Evolutionary conservation across 2,888 invertebrate genomes (phyloP), one percentile per base, ranked within the genome.

Genomic region (Troides helena): DNA sequence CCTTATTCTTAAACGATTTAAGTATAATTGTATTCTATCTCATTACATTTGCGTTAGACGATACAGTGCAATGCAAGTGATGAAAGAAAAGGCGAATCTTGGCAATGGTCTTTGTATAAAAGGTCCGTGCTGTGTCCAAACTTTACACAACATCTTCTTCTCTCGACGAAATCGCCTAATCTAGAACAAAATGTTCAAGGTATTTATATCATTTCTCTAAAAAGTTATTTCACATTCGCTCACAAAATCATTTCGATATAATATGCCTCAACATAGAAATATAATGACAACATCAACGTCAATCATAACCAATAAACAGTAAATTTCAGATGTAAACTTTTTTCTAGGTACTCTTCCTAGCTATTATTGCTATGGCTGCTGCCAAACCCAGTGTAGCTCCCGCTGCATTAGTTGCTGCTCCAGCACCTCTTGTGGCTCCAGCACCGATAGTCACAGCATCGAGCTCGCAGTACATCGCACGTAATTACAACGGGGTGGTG

Each of bases 391-490:
- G 85, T 74, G 56, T 82, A 14, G 81, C 75, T 18, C 88, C 90
- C 6, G 87, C 86, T 2, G 81, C 89, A 0, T 75, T 87, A 0
- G 77, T 80, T 12, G 78, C 81, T 64, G 81, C 76, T 56, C 83
- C 81, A 62, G 84, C 80, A n/a, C 83, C 78, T 18, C 75, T 81
- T 18, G 82, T 87, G n/a, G 86, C 84, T 36, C 89, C 90, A 2
- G 93, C 94, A 0, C 93, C 94, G 8, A 91, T 94, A 74, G 94
- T 95, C 21, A 95, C 95, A 0, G 94, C 95, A 0, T 92, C 94
- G 77, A 95, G 95, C 84, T 94, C 94, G 17, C 95, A 95, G 82
- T 94, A 94, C 71, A 84, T 95, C 76, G 90, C 95, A 30, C 92
- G 95, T 74, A 94, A 95, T 81, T 93, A 94, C 86, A 94, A 95